These are phyloP conservation scores for Spinibarbus caldwelli DNA, from an alignment of 2,797 vertebrate genomes.

Conservation along the genomic window DNA sequence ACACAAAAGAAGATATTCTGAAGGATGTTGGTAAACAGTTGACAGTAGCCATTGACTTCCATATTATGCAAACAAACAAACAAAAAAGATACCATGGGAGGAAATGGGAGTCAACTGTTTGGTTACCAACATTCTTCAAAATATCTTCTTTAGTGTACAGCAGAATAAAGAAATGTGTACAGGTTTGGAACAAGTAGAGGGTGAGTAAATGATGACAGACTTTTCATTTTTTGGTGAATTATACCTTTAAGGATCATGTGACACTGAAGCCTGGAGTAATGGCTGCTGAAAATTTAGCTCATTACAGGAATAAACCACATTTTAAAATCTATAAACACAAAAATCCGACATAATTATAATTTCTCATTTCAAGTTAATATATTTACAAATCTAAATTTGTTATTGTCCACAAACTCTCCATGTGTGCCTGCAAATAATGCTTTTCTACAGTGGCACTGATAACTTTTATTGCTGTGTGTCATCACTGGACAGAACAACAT, in stretches of 20 bases:
- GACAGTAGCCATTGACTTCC: not conserved
- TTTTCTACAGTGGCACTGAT: not conserved
- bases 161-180: not conserved
- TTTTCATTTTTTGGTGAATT: not conserved
- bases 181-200: not conserved
- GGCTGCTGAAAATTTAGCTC: not conserved
- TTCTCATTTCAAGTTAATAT: not conserved
- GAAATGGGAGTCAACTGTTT: not conserved
- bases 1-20: not conserved
- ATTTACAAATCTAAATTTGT: not conserved
- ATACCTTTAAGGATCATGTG: not conserved
- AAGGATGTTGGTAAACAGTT: not conserved
- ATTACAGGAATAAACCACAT: not conserved
- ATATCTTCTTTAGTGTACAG: not conserved
- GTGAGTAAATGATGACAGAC: not conserved
- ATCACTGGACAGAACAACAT: not conserved
- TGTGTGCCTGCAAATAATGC: not conserved
- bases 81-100: not conserved
- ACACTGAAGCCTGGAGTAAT: not conserved
- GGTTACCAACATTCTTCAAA: not conserved
- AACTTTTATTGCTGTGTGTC: not conserved
- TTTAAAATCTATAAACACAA: not conserved
- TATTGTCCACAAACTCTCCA: not conserved
- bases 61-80: not conserved
- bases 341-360: not conserved